phyloP scores from a whole-genome alignment of 2,888 invertebrate species.

The Sarcophaga variegata region DNA sequence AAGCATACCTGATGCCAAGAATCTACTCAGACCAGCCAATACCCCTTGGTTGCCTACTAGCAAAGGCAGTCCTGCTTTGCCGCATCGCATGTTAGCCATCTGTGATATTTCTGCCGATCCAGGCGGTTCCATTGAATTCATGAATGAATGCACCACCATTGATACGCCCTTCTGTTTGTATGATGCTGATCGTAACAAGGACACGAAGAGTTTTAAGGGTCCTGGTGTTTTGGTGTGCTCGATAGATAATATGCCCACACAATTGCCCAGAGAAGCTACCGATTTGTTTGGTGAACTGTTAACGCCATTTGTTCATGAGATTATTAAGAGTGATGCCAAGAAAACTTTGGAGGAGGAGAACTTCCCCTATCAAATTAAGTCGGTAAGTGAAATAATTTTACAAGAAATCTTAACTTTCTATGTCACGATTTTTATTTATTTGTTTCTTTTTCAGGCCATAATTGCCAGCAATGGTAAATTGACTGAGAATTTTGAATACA shows the following conservation, averaged over 20 bases:
- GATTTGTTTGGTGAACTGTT: conserved; percentile 98
- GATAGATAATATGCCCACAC: conserved; percentile 99
- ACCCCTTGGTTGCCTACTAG: conserved; percentile 97
- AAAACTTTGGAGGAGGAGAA: conserved; percentile 89
- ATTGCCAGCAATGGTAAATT: conserved; percentile 97
- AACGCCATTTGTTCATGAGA: conserved; percentile 93
- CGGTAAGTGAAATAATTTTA: conserved; percentile 73
- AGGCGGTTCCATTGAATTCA: conserved; percentile 98
- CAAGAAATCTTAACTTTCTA: no score
- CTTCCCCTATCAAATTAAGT: conserved; percentile 83
- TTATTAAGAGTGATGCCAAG: conserved; percentile 92
- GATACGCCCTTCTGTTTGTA: conserved; percentile 99
- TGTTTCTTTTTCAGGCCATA: conserved; percentile 87
- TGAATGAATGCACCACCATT: conserved; percentile 99
- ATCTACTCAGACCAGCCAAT: conserved; percentile 92
- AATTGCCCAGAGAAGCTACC: conserved; percentile 97
- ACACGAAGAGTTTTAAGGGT: conserved; percentile 97
- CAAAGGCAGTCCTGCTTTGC: conserved; percentile 92
- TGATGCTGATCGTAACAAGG: conserved; percentile 98
- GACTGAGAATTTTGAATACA: conserved; percentile 97
- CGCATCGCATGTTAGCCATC: conserved; percentile 95
- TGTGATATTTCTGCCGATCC: conserved; percentile 99
- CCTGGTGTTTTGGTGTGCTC: conserved; percentile 99
- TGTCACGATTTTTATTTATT: no score
- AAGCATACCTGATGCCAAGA: conserved; percentile 99